Conservation (phyloP, 1,140 invertebrate genomes). For the Atta texana region DNA sequence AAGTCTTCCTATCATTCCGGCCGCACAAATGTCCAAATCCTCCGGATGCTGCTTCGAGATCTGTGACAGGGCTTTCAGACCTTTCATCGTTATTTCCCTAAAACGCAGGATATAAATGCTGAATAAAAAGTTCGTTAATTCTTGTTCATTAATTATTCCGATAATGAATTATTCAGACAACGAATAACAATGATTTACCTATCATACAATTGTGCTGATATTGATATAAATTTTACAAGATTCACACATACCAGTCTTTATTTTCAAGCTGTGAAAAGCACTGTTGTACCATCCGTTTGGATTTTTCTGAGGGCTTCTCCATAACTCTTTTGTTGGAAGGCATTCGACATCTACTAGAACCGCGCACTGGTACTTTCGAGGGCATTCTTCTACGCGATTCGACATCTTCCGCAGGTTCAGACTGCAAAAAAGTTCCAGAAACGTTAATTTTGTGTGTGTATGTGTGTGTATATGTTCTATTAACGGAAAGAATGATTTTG, state of each 20-base stretch:
- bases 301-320: constrained; percentile 86
- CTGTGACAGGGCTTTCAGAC: constrained; percentile 90
- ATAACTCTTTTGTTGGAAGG: constrained; percentile 49
- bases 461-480: too few relatives aligned
- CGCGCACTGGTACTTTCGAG: constrained; percentile 73
- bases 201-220: neutral
- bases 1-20: constrained; percentile 88
- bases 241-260: constrained; percentile 90
- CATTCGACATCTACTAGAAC: constrained; percentile 53
- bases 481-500: too few relatives aligned
- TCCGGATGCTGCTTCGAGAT: constrained; percentile 91
- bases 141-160: too few relatives aligned
- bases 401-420: constrained; percentile 24
- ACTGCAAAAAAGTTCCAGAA: constrained; percentile 32
- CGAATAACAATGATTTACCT: neutral
- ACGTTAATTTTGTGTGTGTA: neutral
- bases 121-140: neutral
- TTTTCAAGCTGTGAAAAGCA: constrained; percentile 90
- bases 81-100: constrained; percentile 94
- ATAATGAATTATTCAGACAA: too few relatives aligned
- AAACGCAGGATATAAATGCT: constrained; percentile 34
- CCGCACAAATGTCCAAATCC: constrained; percentile 87
- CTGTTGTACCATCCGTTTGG: constrained; percentile 88
- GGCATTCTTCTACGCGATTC: constrained; percentile 13
- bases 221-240: neutral